Percentiles rank a stretch among this genome's conserved stretches.
These are phyloP conservation scores for Cairina moschata DNA, from an alignment of 2,113 vertebrate species.

Conservation along the genomic window DNA sequence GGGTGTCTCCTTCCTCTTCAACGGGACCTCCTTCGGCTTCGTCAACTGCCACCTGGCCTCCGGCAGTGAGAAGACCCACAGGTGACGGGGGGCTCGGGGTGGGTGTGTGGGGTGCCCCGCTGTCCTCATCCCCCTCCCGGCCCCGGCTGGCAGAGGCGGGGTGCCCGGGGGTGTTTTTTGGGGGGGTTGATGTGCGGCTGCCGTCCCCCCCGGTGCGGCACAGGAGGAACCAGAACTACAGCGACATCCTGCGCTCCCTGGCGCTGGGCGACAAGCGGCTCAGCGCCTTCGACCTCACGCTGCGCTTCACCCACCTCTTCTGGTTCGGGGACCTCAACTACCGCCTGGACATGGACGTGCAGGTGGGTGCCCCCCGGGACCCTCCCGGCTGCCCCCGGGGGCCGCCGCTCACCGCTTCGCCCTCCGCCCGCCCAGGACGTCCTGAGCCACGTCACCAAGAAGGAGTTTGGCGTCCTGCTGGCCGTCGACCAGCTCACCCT, in stretches of 20 bases:
- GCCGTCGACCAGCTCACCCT: conserved; percentile 86
- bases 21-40: conserved; percentile 86
- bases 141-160: background rate
- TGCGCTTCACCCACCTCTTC: conserved; percentile 74
- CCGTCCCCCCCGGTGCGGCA: rapidly evolving
- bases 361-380: background rate
- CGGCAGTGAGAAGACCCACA: conserved; percentile 86
- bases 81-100: conserved; percentile 50
- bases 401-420: rapidly evolving
- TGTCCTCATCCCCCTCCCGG: too few species aligned
- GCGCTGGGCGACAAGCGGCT: conserved; percentile 66
- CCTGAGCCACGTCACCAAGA: conserved; percentile 82
- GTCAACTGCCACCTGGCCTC: conserved; percentile 91
- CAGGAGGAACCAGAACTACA: conserved; percentile 75
- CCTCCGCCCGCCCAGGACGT: conserved; percentile 75
- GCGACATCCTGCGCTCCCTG: conserved; percentile 68
- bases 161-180: rapidly evolving
- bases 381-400: background rate
- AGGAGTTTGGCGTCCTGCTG: conserved; percentile 86
- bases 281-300: conserved; percentile 58
- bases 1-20: conserved; percentile 85
- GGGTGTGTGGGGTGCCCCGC: background rate
- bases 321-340: conserved; percentile 75
- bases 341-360: conserved; percentile 68
- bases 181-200: rapidly evolving